Evolutionary conservation across 2,888 invertebrate species (phyloP), one percentile per base, ranked within the genome.

Genomic region (Thysanoteuthis rhombus): DNA sequence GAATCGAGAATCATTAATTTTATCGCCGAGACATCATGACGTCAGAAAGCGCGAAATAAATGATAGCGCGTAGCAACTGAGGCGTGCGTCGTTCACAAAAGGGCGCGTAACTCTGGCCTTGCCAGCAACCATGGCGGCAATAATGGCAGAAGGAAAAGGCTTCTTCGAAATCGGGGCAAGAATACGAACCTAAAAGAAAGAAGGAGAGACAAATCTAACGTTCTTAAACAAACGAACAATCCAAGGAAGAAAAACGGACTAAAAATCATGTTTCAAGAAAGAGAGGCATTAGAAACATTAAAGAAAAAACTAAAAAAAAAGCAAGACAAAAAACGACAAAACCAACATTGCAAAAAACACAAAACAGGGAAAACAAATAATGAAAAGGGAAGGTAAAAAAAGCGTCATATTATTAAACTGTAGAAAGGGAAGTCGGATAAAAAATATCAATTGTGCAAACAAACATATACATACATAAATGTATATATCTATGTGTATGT

Each of bases 71-170:
- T 75, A 75, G n/a, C n/a, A 75, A 75, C n/a, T 75, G 75, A 75
- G 75, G 75, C 75, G 75, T 75, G 75, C n/a, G 45, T 32, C 45
- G 32, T 45, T 45, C 40, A 42, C 92, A 92, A 10, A 45, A 92
- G 92, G 92, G 92, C 92, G 45, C 45, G 42, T 92, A 92, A 92
- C 92, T 92, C 40, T 92, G 42, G 92, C 92, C 92, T 92, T 42
- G 75, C 75, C n/a, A 75, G 75, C n/a, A 75, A 75, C 16, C n/a
- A n/a, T n/a, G 75, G 75, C 75, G 12, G 75, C 75, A 75, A 75
- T 75, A 75, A 75, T 16, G n/a, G 52, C 22, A 25, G 19, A 16
- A 25, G 25, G 5, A 47, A 47, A 52, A 3, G 52, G 25, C 52
- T 22, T 22, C 58, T 58, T 75, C 75, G 4, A 19, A 36, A 75